Conservation (phyloP, 2,888 invertebrate genomes). For the Dorcus parallelipipedus region DNA sequence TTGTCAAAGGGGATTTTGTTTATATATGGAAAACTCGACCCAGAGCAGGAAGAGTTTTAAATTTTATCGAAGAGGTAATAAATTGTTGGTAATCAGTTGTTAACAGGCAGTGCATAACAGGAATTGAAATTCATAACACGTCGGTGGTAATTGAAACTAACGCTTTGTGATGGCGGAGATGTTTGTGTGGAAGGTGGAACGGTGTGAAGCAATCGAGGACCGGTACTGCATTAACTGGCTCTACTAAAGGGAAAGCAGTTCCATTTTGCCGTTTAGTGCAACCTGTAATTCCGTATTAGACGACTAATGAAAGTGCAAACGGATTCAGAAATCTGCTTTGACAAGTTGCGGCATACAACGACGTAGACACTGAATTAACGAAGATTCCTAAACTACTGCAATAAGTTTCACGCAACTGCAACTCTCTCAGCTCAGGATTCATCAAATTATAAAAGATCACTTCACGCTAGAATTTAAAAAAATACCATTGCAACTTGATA, state of each 20-base stretch:
- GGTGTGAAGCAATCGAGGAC: neutral
- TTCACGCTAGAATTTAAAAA: too few species aligned
- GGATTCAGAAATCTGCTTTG: constrained; percentile 12
- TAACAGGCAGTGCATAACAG: neutral
- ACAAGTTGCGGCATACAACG: too few species aligned
- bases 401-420: too few species aligned
- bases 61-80: too few species aligned
- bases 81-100: neutral
- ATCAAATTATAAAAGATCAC: too few species aligned
- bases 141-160: constrained; percentile 1
- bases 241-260: neutral
- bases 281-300: constrained; percentile 12
- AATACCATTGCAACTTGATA: too few species aligned
- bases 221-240: neutral
- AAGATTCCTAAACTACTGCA: too few species aligned
- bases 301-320: constrained; percentile 16
- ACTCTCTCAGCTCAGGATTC: too few species aligned
- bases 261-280: constrained; percentile 10
- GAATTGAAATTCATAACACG: constrained; percentile 1
- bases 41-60: too few species aligned
- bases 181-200: neutral
- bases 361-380: too few species aligned
- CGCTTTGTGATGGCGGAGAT: neutral
- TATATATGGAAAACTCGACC: too few species aligned
- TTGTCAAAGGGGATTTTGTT: too few species aligned